A percentile compares a stretch with the other conserved stretches of the same genome.
These are phyloP conservation scores for Distichodus sexfasciatus DNA, from an alignment of 2,797 vertebrate genomes.

Conservation along the genomic window DNA sequence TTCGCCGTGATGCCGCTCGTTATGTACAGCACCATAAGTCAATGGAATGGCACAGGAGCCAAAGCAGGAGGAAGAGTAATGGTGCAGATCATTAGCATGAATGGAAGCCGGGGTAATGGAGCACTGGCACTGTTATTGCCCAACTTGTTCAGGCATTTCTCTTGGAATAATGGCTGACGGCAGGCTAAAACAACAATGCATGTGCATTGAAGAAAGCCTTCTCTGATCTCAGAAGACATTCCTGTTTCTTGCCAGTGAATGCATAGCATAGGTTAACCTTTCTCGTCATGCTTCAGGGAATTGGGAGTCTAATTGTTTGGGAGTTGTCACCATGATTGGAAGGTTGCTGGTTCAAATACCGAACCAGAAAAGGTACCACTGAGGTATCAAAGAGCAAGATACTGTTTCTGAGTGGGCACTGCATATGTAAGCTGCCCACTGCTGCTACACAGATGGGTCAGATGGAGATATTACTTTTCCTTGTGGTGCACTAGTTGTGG, in stretches of 20 bases:
- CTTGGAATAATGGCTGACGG: slow-evolving; percentile 55
- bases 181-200: slow-evolving; percentile 43
- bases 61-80: slow-evolving; percentile 62
- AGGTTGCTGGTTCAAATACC: too few relatives aligned
- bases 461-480: too few relatives aligned
- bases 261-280: slow-evolving; percentile 55
- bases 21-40: slow-evolving; percentile 63
- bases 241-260: slow-evolving; percentile 50
- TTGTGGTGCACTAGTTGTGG: too few relatives aligned
- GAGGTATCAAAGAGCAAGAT: too few relatives aligned
- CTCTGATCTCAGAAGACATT: slow-evolving; percentile 57
- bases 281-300: slow-evolving; percentile 60
- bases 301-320: too few relatives aligned
- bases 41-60: slow-evolving; percentile 57
- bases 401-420: too few relatives aligned
- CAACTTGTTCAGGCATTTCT: slow-evolving; percentile 63
- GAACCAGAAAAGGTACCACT: too few relatives aligned
- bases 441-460: too few relatives aligned
- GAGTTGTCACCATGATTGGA: too few relatives aligned
- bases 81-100: slow-evolving; percentile 65
- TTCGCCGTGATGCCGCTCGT: slow-evolving; percentile 41
- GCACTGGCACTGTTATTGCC: slow-evolving; percentile 61
- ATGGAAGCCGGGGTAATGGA: slow-evolving; percentile 66
- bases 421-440: too few relatives aligned
- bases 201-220: slow-evolving; percentile 56